Conservation (phyloP, 2,113 vertebrate species). For the Grantiella picta region DNA sequence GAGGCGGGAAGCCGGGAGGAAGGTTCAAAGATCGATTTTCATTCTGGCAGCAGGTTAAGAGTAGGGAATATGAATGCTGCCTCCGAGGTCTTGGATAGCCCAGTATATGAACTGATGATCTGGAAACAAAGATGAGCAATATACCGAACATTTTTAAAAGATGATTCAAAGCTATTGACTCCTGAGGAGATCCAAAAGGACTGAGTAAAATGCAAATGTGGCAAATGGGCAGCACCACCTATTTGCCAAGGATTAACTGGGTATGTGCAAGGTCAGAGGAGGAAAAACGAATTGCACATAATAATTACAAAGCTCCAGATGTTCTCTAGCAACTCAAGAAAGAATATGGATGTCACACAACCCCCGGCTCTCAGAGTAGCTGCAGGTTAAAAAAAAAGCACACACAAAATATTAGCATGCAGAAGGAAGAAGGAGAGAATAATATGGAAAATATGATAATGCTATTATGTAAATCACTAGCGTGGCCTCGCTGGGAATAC, state of each 20-base stretch:
- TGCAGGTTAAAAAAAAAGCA: background rate
- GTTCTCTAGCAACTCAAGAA: background rate
- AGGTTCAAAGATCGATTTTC: background rate
- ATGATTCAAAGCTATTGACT: constrained; percentile 8
- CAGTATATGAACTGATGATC: background rate
- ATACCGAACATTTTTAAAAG: background rate
- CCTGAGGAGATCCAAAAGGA: background rate
- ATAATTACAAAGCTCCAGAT: background rate
- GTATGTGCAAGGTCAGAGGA: background rate
- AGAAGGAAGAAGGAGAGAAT: constrained; percentile 11
- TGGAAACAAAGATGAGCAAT: constrained; percentile 19
- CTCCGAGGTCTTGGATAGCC: background rate
- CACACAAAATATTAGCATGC: constrained; percentile 19
- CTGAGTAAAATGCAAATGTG: background rate
- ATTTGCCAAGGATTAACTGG: background rate
- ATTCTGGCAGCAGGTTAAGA: constrained; percentile 7
- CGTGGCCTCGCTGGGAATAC: constrained; percentile 12
- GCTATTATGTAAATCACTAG: constrained; percentile 57
- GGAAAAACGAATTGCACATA: background rate
- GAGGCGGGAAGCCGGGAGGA: background rate
- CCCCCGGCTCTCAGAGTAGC: background rate
- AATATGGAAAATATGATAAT: constrained; percentile 64
- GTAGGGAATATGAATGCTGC: background rate
- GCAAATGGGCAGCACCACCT: background rate
- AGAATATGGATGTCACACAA: background rate